Evolutionary conservation across 1,140 invertebrate genomes (phyloP).

Genomic region (Stegodyphus dumicola): DNA sequence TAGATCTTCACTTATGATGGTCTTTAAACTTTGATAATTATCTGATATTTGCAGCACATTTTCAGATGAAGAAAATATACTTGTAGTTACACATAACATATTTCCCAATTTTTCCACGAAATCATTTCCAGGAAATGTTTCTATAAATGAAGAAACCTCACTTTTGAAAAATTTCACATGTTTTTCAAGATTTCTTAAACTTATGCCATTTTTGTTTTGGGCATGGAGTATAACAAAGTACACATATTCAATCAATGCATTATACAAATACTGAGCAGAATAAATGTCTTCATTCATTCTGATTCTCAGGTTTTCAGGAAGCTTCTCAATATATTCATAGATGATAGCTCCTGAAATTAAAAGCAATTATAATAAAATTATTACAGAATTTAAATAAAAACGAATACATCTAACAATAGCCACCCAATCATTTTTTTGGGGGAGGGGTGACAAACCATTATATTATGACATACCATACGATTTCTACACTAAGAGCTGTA

Average conservation of each 20-base stretch:
- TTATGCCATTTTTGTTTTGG: neutral
- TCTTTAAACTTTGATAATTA: neutral
- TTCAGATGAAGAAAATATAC: neutral
- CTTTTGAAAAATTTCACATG: constrained; percentile 20
- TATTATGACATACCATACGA: too few species aligned
- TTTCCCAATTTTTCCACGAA: neutral
- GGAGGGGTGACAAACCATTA: too few species aligned
- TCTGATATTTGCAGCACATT: neutral
- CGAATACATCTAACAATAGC: too few species aligned
- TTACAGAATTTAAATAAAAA: too few species aligned
- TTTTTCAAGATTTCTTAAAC: constrained; percentile 3
- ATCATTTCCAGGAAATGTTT: constrained; percentile 11
- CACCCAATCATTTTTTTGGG: too few species aligned
- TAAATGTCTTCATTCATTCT: constrained; percentile 3
- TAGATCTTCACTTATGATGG: constrained; percentile 8
- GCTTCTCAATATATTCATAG: too few species aligned
- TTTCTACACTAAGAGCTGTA: too few species aligned
- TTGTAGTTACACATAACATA: constrained; percentile 11
- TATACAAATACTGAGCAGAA: constrained; percentile 10
- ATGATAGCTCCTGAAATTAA: too few species aligned
- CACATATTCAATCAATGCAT: constrained; percentile 26
- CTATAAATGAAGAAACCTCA: constrained; percentile 1
- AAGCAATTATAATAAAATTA: too few species aligned
- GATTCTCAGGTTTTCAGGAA: neutral
- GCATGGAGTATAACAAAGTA: constrained; percentile 23